Base-by-base conservation (phyloP, 2,888 invertebrate species). In the Pristionchus exspectatus region DNA sequence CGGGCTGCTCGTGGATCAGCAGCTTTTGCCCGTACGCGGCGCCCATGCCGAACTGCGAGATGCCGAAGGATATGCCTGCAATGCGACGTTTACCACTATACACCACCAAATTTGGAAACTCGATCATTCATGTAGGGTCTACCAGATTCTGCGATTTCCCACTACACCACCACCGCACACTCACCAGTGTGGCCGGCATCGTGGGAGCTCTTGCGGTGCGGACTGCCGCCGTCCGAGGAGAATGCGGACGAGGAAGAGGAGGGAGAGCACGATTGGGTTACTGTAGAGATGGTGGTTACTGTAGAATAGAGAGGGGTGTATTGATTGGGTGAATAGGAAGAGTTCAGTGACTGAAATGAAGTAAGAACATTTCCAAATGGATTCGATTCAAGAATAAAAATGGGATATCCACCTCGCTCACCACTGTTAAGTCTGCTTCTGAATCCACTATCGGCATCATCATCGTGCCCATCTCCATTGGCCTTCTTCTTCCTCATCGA, bases 361-460 rank as follows among this genome's bases (percentile, higher is more conserved):
- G 44, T 9, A 44, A 38, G 77, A 5, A n/a, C 30, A 27, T 72
- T 27, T 33, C 72, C 16, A 30, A 59, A 59, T 59, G 59, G 12
- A 9, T 59, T 59, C 59, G 12, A 59, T 9, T 59, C 59, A 4
- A n/a, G n/a, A 38, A 38, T 38, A 5, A 38, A 38, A 3, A 38
- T 66, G 24, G 2, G 21, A 21, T 4, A 66, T 27, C 24, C 18
- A 77, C 27, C 33, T 27, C 12, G 21, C 69, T 63, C 44, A 84
- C 87, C 92, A 0, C 92, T 92, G 90, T 92, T 93, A 77, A 92
- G 90, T 54, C 93, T 87, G 16, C 91, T 91, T 50, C 93, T 90
- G 92, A 94, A 94, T 63, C 94, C 94, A 63, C 93, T 93, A 69
- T 95, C 94, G 89, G 94, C 94, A 59, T 93, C 93, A 81, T 93